Evolutionary conservation across 2,113 vertebrate genomes (phyloP), one percentile per base, ranked within the genome.

Genomic region (Scopus umbretta): DNA sequence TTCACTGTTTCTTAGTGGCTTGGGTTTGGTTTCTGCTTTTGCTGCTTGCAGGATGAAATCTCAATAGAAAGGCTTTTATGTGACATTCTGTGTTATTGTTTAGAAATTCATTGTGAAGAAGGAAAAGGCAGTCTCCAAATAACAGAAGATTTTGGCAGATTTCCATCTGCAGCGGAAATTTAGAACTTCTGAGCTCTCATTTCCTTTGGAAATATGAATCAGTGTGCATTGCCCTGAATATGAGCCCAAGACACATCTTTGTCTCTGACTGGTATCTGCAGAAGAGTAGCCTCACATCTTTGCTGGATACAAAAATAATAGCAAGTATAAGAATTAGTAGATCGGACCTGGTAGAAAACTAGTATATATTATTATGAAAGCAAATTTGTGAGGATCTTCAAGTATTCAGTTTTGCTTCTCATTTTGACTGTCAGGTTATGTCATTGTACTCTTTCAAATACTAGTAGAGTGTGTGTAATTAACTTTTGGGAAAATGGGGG

Each of bases 201-300:
- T 97, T 97, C 92, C 97, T 95, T 92, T 90, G 87, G 86, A 97
- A 97, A 91, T 84, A 74, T 40, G 40, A 86, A 73, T 96, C 87
- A 65, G 59, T 36, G 45, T 25, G 17, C 0, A 1, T 61, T 74
- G 70, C 22, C 14, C 45, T 65, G 70, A 82, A 63, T 63, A 73
- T 45, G 30, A 94, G 68, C 43, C 53, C 6, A 9, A 66, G 67
- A 50, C 32, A 62, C 12, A 27, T 34, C 38, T 36, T 82, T 86
- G 25, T 38, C 13, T 75, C 61, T 91, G 32, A 43, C 61, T 66
- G 38, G 6, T 76, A 38, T 55, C 36, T 94, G 65, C 59, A 87
- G 61, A 94, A 75, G 19, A 79, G 49, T 30, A 91, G 73, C 43
- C 50, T 86, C 38, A 34, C 9, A 10, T 90, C 43, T 92, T 73